Conservation (phyloP, 2,888 invertebrate genomes). For the Polyommatus iphigenia region DNA sequence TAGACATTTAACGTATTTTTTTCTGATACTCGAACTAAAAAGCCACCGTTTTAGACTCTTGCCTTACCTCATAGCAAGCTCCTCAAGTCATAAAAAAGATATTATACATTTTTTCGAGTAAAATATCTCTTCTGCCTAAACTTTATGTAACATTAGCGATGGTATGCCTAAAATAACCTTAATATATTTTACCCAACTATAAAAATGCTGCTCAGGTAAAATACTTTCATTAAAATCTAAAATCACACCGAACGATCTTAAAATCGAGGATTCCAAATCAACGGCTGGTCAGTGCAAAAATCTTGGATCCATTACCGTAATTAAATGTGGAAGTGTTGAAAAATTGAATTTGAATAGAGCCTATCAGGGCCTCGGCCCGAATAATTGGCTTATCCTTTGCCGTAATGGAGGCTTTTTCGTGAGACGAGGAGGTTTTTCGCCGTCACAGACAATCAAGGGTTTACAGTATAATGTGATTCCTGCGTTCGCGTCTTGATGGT, state of each 20-base stretch:
- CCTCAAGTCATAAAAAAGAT: too few species aligned
- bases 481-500: conserved; percentile 26
- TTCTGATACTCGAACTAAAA: too few species aligned
- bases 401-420: conserved; percentile 45
- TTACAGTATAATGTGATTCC: conserved; percentile 38
- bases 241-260: too few species aligned
- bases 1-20: too few species aligned
- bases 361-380: conserved; percentile 43
- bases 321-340: conserved; percentile 46
- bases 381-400: conserved; percentile 49
- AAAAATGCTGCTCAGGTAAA: too few species aligned
- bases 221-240: background rate
- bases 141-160: too few species aligned
- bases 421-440: conserved; percentile 36
- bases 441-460: conserved; percentile 43
- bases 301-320: conserved; percentile 44
- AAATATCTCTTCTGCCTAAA: too few species aligned
- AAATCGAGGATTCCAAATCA: background rate
- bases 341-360: conserved; percentile 48
- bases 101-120: too few species aligned
- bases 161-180: too few species aligned
- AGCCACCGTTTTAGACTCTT: too few species aligned
- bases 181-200: too few species aligned
- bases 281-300: conserved; percentile 31
- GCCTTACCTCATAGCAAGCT: too few species aligned